These are phyloP conservation scores for Danaus chrysippus DNA, from an alignment of 2,888 invertebrate genomes.

Conservation along the genomic window DNA sequence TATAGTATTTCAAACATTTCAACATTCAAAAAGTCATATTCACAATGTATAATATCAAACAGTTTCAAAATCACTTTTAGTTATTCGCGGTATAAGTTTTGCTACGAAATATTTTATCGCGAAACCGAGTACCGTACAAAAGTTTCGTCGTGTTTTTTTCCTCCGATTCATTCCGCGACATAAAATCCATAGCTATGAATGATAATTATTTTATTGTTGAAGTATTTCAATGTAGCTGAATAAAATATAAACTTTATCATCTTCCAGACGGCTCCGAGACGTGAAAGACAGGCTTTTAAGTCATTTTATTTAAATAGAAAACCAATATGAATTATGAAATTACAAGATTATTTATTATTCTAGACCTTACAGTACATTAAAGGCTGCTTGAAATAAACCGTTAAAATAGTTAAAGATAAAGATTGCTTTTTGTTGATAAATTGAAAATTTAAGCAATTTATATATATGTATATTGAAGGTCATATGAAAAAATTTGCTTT, in stretches of 20 bases:
- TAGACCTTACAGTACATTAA: too few relatives aligned
- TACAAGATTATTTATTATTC: too few relatives aligned
- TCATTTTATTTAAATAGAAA: background rate
- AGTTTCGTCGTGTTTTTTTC: conserved; percentile 41
- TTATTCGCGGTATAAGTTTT: conserved; percentile 12
- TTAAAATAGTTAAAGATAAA: too few relatives aligned
- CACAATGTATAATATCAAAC: background rate
- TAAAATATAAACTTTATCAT: conserved; percentile 59
- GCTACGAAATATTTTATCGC: conserved; percentile 11
- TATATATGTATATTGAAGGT: too few relatives aligned
- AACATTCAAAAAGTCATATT: too few relatives aligned
- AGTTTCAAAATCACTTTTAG: conserved; percentile 4
- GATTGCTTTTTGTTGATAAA: too few relatives aligned
- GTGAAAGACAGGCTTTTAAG: conserved; percentile 15
- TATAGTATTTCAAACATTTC: background rate
- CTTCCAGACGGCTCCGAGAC: conserved; percentile 38
- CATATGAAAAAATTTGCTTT: too few relatives aligned
- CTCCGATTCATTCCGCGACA: conserved; percentile 64
- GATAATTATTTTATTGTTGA: conserved; percentile 79
- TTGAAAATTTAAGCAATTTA: too few relatives aligned
- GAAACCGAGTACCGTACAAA: conserved; percentile 27
- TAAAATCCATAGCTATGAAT: conserved; percentile 70
- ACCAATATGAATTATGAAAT: too few relatives aligned
- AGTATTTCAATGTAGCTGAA: conserved; percentile 73
- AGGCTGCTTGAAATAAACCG: too few relatives aligned